Evolutionary conservation across 2,888 invertebrate species (phyloP).

Genomic region (Torymus texanus): DNA sequence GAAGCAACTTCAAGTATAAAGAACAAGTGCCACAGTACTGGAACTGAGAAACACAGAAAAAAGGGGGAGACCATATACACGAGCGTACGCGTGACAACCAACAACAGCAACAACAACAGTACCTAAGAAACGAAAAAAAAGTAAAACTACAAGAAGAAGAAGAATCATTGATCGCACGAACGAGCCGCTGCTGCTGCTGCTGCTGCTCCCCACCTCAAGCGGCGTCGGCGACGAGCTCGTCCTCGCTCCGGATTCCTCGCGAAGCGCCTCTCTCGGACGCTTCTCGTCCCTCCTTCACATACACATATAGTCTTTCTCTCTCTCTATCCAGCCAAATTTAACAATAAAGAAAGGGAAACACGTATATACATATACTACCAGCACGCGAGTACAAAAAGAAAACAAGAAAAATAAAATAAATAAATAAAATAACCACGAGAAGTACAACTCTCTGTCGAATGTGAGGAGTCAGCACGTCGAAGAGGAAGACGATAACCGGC

Average conservation of each 20-base stretch:
- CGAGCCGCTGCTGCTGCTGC: neutral
- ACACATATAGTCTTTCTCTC: too few species aligned
- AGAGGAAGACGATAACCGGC: neutral
- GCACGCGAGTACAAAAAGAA: too few species aligned
- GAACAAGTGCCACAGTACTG: neutral
- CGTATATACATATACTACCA: too few species aligned
- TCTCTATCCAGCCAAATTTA: too few species aligned
- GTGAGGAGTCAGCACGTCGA: neutral
- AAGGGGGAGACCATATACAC: neutral
- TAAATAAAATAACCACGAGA: neutral
- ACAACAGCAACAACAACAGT: too few species aligned
- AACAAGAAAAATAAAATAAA: too few species aligned
- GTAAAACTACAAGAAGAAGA: neutral
- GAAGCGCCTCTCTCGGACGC: neutral
- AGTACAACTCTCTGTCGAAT: neutral
- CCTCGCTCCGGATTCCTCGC: slow-evolving; percentile 30
- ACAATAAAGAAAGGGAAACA: too few species aligned
- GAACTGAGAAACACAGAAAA: neutral
- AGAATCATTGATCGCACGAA: slow-evolving; percentile 3
- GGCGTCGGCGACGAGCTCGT: slow-evolving; percentile 10
- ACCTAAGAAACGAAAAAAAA: neutral
- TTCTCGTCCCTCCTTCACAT: too few species aligned
- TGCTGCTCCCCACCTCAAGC: neutral
- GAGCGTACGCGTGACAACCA: too few species aligned
- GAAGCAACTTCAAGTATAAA: too few species aligned